Base-by-base conservation (phyloP, 2,113 vertebrate species). In the Hemichromis elongatus region DNA sequence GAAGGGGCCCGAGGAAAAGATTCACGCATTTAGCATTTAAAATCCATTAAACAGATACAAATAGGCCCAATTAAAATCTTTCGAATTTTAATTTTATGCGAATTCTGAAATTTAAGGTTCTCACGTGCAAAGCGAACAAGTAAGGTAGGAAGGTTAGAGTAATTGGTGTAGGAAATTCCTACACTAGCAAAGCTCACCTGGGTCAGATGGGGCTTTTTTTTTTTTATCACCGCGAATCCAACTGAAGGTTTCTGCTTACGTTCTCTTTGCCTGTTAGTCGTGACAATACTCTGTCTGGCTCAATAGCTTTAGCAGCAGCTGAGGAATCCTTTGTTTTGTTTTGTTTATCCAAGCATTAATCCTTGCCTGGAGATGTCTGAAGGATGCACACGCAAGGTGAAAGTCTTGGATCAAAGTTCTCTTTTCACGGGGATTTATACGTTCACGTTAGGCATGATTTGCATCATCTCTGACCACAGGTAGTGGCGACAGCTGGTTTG, bases 381-480 rank as follows among this genome's bases (percentile, higher is more conserved):
- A 35, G 24, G 73, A 77, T 42, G 70, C 78, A 55, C 79, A 53
- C 42, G 16, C 81, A 86, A 90, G 82, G 84, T 86, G 85, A 91
- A 82, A 35, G 52, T 80, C 57, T 52, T 37, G 37, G 73, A 82
- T 83, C 77, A 52, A 55, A 54, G 16, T 12, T 26, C 84, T 79
- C 55, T 56, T 53, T 66, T 55, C 68, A 11, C n/a, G 2, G 42
- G 68, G 82, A 79, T 90, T 88, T 92, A 91, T 93, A 90, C 56
- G 45, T 57, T 52, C 47, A 81, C 14, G 3, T 75, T 75, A 13
- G 56, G 14, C 30, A 14, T 9, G 45, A 93, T 95, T 95, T 95
- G 92, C 93, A 93, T 94, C 59, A 24, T 75, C 28, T 54, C 26
- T 59, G 77, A 85, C 86, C 84, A 52, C 89, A 87, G 91, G 90